phyloP scores from a whole-genome alignment of 2,113 vertebrate genomes.

The Proterorhinus semilunaris region DNA sequence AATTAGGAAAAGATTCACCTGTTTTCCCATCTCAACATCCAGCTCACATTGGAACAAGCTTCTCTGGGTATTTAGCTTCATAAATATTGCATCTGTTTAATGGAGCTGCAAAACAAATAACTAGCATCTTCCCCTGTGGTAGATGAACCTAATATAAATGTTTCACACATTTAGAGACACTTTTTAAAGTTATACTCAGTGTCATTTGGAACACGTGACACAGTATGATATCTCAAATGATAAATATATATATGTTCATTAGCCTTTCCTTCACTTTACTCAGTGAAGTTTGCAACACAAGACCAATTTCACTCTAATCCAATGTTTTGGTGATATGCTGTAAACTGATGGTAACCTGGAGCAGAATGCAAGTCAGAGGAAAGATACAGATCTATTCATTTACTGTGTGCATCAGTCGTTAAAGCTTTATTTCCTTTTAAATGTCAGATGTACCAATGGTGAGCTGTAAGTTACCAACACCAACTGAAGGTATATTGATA shows the following conservation, averaged over 20 bases:
- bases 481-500: conserved; percentile 30
- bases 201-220: conserved; percentile 37
- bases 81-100: conserved; percentile 79
- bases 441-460: conserved; percentile 13
- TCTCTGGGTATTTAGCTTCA: conserved; percentile 68
- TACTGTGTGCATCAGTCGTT: conserved; percentile 42
- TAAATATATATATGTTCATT: conserved; percentile 15
- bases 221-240: conserved; percentile 39
- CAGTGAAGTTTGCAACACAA: conserved; percentile 53
- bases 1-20: conserved; percentile 74
- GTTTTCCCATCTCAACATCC: conserved; percentile 73
- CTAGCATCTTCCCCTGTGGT: conserved; percentile 68
- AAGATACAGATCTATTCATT: conserved; percentile 31
- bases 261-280: conserved; percentile 31
- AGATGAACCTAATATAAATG: conserved; percentile 68
- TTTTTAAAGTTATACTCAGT: conserved; percentile 38
- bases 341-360: conserved; percentile 49
- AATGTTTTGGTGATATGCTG: conserved; percentile 45
- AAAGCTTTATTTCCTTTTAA: conserved; percentile 25
- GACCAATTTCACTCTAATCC: conserved; percentile 54
- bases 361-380: conserved; percentile 33
- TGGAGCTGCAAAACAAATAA: conserved; percentile 76
- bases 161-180: conserved; percentile 49
- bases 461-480: neutral
- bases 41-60: conserved; percentile 68